Evolutionary conservation across 1,140 invertebrate genomes (phyloP).

Genomic region (Colletes latitarsis): DNA sequence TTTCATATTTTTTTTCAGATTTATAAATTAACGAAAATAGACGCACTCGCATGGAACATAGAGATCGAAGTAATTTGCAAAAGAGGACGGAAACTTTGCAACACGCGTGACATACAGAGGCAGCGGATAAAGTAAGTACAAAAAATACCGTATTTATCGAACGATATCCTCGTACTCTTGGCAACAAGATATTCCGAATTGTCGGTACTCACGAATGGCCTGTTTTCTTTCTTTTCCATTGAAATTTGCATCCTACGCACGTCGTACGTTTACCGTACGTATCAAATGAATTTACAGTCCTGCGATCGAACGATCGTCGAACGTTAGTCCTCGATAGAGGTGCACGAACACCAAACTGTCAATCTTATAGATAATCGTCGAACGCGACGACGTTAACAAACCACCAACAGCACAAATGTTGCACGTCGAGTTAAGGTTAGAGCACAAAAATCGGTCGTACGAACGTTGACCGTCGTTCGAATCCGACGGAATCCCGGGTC

Average conservation of each 20-base stretch:
- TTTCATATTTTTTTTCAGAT: not conserved
- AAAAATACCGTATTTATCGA: not conserved
- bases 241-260: not conserved
- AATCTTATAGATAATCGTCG: no score
- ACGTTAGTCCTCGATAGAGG: not conserved
- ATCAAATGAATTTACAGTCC: not conserved
- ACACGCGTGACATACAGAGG: not conserved
- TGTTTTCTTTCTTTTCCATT: not conserved
- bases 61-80: not conserved
- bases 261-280: not conserved
- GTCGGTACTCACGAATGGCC: not conserved
- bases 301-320: no score
- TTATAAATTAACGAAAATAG: not conserved
- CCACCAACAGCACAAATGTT: slow-evolving; percentile 2
- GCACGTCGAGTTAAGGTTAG: slow-evolving; percentile 5
- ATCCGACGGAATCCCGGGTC: not conserved
- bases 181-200: not conserved
- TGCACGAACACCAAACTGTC: not conserved
- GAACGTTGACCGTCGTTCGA: no score
- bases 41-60: not conserved
- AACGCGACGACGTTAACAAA: not conserved
- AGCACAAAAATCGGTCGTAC: not conserved
- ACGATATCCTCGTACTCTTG: not conserved
- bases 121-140: not conserved
- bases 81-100: no score